Evolutionary conservation across 2,113 vertebrate genomes (phyloP), one percentile per base, ranked within the genome.

Genomic region (Oceanodroma tethys): DNA sequence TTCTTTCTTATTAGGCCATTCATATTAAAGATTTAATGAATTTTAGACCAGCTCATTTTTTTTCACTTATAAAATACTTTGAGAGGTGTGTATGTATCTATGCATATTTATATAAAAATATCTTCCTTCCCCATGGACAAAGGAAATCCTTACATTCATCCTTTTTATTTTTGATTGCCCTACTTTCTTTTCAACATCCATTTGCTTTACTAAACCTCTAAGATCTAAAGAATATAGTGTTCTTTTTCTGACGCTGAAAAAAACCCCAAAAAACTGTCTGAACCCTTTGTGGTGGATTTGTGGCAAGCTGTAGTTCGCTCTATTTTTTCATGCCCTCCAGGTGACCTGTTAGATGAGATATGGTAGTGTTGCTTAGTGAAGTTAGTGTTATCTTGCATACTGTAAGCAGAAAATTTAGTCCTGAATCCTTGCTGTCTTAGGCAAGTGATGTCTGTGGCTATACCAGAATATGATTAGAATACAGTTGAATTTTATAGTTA

Each of bases 151-250:
- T 84, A 42, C 13, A 25, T 66, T 81, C 15, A 67, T 90, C 21
- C 10, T 81, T 95, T 81, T 81, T 84, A 47, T 78, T 93, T 97
- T 92, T 80, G 25, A 90, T 92, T 90, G 74, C 16, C 74, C 58
- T 93, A 42, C 58, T 95, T 96, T 92, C 66, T 85, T 94, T 95
- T 52, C 22, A 3, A 53, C 20, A 40, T 81, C 45, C 34, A 20
- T 76, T 94, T 93, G 32, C 74, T 82, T 66, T 92, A 82, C 74
- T 76, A 82, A 88, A 45, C 48, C 30, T 90, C 34, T 16, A 85
- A 45, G 40, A 76, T 90, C 74, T 82, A 65, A 90, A 73, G 81
- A 68, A 76, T 84, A 55, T 34, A 42, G 22, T 76, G 36, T n/a
- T 85, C 14, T 75, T 91, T 93, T 84, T 75, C 58, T 81, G 32